Conservation (phyloP, 92 coral and sea anemone genomes). For the Hydrozoanthus gracilis region DNA sequence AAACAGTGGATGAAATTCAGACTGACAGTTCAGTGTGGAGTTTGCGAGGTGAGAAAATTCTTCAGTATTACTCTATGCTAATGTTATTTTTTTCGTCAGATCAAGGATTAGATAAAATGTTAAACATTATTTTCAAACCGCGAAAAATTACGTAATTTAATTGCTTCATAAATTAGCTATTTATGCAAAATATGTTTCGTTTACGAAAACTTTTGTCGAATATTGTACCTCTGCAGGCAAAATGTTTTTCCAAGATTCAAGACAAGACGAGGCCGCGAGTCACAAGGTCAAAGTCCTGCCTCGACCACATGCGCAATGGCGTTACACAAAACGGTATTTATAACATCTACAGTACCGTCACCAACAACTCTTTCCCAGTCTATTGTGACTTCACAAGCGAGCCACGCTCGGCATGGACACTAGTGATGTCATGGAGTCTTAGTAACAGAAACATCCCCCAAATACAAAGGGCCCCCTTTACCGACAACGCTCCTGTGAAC, state of each 20-base stretch:
- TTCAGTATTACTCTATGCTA: no score
- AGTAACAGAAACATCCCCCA: no score
- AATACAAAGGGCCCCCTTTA: constrained; percentile 2
- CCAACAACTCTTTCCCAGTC: constrained; percentile 62
- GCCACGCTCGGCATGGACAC: no score
- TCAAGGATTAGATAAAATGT: background rate
- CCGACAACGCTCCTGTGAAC: constrained; percentile 55
- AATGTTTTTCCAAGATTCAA: constrained; percentile 16
- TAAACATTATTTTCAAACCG: background rate
- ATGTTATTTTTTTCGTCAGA: background rate
- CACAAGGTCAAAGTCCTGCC: constrained; percentile 42
- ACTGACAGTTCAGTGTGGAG: constrained; percentile 27
- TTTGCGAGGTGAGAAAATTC: constrained; percentile 12
- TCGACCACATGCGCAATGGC: constrained; percentile 51
- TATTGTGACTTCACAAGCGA: no score
- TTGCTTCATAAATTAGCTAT: background rate
- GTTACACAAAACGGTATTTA: constrained; percentile 45
- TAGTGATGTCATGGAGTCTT: no score
- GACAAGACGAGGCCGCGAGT: background rate
- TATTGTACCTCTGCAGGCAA: background rate
- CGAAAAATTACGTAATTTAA: background rate
- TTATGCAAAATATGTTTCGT: background rate
- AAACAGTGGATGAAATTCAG: constrained; percentile 27
- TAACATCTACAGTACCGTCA: constrained; percentile 72
- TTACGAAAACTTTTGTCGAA: background rate